phyloP scores from a whole-genome alignment of 2,797 vertebrate species.

The Rhynchonycteris naso region DNA sequence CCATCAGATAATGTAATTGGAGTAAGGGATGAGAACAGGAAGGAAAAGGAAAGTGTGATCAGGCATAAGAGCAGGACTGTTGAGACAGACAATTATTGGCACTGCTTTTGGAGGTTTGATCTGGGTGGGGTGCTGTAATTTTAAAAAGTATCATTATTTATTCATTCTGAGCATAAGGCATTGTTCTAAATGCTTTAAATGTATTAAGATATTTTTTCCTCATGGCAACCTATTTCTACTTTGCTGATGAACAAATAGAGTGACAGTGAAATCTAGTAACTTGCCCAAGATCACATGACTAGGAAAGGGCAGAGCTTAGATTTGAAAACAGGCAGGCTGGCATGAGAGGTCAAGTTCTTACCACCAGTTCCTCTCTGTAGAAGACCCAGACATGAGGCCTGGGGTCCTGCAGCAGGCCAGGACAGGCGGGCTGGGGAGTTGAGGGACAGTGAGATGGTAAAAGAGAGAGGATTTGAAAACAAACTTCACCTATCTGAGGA shows the following conservation, averaged over 20 bases:
- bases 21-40: not conserved
- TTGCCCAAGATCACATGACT: not conserved
- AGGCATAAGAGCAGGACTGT: not conserved
- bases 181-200: not conserved
- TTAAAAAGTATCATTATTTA: not conserved
- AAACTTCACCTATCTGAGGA: not conserved
- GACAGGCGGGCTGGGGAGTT: too few species aligned
- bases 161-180: not conserved
- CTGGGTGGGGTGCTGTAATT: not conserved
- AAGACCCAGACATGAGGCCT: not conserved
- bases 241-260: not conserved
- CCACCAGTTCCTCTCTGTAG: not conserved
- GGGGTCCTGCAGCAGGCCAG: not conserved
- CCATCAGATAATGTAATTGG: not conserved
- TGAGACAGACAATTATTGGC: not conserved
- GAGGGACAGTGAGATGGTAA: not conserved
- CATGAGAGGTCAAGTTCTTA: not conserved
- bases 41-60: not conserved
- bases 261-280: not conserved
- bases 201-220: not conserved
- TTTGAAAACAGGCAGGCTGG: not conserved
- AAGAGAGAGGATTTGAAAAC: not conserved
- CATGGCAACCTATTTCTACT: not conserved
- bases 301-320: not conserved
- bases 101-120: not conserved